phyloP scores from a whole-genome alignment of 2,113 vertebrate species.

The Limanda limanda region DNA sequence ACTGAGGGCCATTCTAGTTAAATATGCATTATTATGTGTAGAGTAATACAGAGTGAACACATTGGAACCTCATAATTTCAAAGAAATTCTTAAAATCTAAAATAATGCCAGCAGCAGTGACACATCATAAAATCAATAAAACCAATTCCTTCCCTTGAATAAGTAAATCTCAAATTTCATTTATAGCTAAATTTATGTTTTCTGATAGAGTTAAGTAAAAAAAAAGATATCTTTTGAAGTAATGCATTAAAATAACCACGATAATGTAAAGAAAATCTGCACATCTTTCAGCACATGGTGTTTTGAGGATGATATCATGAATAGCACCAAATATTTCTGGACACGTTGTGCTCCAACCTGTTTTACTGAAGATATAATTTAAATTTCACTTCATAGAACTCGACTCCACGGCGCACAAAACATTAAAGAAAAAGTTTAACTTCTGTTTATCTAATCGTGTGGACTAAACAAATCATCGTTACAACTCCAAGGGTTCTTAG shows the following conservation, averaged over 20 bases:
- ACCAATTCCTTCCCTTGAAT: not conserved
- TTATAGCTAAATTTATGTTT: not conserved
- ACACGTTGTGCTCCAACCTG: not conserved
- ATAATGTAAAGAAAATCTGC: no score
- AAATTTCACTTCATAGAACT: not conserved
- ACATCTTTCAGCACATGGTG: no score
- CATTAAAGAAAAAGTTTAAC: not conserved
- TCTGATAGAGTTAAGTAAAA: no score
- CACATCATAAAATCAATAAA: not conserved
- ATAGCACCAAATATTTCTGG: not conserved
- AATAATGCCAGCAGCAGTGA: not conserved
- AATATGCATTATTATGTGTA: not conserved
- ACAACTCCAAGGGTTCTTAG: not conserved
- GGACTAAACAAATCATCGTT: not conserved
- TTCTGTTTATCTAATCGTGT: not conserved
- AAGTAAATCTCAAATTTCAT: slow-evolving; percentile 2
- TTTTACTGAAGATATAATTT: not conserved
- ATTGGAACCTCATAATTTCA: not conserved
- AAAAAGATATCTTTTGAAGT: no score
- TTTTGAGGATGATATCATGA: not conserved
- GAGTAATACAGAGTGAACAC: not conserved
- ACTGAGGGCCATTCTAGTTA: not conserved
- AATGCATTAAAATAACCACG: no score
- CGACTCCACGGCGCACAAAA: not conserved
- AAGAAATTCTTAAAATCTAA: not conserved